A percentile compares a stretch with the other conserved stretches of the same genome.
phyloP scores from a whole-genome alignment of 1,140 invertebrate species.

The Sarcophaga peregrina region DNA sequence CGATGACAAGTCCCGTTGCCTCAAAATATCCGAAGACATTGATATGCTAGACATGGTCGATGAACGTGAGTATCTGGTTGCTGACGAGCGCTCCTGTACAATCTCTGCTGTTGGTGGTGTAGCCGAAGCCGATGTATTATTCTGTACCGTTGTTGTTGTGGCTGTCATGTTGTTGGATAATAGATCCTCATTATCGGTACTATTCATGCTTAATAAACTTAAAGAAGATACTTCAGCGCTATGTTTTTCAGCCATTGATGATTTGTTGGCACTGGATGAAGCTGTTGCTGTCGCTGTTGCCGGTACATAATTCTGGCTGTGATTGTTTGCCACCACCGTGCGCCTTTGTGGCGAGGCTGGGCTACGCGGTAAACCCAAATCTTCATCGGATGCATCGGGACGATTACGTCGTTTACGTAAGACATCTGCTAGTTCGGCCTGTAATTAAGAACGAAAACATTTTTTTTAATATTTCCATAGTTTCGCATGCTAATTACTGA shows the following conservation, averaged over 20 bases:
- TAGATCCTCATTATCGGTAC: slow-evolving; percentile 56
- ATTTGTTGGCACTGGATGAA: slow-evolving; percentile 24
- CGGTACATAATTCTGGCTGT: slow-evolving; percentile 13
- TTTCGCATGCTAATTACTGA: too few species aligned
- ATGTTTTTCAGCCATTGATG: slow-evolving; percentile 45
- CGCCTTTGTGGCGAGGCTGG: slow-evolving; percentile 62
- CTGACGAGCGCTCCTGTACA: slow-evolving; percentile 32
- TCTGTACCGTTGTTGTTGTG: slow-evolving; percentile 35
- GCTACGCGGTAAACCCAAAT: slow-evolving; percentile 63
- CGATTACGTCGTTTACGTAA: slow-evolving; percentile 64
- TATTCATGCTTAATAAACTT: slow-evolving; percentile 60
- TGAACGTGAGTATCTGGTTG: slow-evolving; percentile 17
- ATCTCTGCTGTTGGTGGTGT: slow-evolving; percentile 32
- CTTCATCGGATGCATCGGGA: slow-evolving; percentile 64
- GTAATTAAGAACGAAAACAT: slow-evolving; percentile 28
- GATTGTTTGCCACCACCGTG: not conserved
- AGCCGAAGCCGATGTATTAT: slow-evolving; percentile 43
- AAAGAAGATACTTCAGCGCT: slow-evolving; percentile 58
- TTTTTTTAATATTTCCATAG: not conserved
- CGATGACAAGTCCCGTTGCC: slow-evolving; percentile 51
- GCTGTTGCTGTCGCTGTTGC: slow-evolving; percentile 42
- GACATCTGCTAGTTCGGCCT: slow-evolving; percentile 66
- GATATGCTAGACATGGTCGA: slow-evolving; percentile 40
- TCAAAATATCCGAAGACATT: slow-evolving; percentile 24
- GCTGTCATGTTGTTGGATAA: not conserved